Conservation (phyloP, 2,113 vertebrate genomes). For the Andinoacara biseriatus region DNA sequence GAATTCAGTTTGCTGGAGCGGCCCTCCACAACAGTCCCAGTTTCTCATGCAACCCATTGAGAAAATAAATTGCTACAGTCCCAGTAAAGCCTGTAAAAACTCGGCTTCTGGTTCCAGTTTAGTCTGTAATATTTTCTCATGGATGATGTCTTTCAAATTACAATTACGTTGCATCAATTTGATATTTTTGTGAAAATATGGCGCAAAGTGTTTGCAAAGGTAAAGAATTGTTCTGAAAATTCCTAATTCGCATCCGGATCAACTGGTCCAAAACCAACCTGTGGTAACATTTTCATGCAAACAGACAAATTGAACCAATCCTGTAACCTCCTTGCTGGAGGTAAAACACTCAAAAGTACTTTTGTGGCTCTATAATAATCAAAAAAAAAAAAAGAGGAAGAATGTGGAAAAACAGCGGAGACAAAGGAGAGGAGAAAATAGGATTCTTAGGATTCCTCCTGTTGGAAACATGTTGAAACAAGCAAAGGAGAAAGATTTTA, state of each 20-base stretch:
- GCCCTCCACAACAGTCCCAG: background rate
- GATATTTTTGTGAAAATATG: background rate
- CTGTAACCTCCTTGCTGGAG: background rate
- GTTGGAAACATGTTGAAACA: background rate
- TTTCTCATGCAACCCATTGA: fast-evolving
- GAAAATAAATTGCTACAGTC: background rate
- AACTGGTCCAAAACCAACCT: background rate
- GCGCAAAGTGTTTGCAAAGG: background rate
- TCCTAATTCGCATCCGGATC: background rate
- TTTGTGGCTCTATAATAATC: background rate
- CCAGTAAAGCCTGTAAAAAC: background rate
- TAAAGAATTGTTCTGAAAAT: background rate
- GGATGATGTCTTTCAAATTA: background rate
- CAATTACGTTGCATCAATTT: background rate
- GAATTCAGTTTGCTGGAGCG: background rate
- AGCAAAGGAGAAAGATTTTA: background rate
- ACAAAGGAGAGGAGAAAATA: background rate
- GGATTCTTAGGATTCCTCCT: background rate
- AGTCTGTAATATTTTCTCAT: background rate
- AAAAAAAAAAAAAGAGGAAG: background rate
- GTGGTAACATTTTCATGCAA: background rate
- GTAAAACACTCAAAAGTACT: background rate
- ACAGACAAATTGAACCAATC: background rate
- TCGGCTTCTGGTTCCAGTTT: background rate
- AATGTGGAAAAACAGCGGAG: background rate